phyloP scores from a whole-genome alignment of 2,797 vertebrate genomes.

The Ptychadena robeensis region DNA sequence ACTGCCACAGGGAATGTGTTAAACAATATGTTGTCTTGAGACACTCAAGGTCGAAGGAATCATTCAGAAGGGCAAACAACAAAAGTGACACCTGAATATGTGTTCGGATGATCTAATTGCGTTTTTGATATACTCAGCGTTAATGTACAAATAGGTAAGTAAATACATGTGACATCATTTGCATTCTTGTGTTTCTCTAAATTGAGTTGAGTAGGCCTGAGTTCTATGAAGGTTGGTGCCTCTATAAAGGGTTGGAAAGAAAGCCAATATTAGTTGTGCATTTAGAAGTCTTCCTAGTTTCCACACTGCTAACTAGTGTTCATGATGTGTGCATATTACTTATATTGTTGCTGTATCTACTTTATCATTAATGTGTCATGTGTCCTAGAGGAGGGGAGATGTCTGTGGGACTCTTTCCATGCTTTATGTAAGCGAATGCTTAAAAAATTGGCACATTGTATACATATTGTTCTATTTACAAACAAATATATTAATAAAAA shows the following conservation, averaged over 20 bases:
- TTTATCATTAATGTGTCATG: too few species aligned
- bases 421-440: background rate
- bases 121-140: background rate
- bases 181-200: background rate
- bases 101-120: background rate
- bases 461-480: too few species aligned
- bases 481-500: too few species aligned
- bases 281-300: too few species aligned
- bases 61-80: background rate
- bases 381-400: background rate
- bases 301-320: too few species aligned
- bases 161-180: background rate
- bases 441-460: too few species aligned
- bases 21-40: background rate
- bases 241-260: background rate
- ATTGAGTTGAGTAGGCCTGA: background rate
- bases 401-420: background rate
- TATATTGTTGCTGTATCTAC: too few species aligned
- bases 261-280: background rate
- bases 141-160: background rate
- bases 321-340: background rate
- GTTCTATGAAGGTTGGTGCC: background rate
- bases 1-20: background rate
- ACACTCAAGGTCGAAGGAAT: background rate
- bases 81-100: background rate